These are phyloP conservation scores for Lasius platythorax DNA, from an alignment of 2,888 invertebrate species.

Conservation along the genomic window DNA sequence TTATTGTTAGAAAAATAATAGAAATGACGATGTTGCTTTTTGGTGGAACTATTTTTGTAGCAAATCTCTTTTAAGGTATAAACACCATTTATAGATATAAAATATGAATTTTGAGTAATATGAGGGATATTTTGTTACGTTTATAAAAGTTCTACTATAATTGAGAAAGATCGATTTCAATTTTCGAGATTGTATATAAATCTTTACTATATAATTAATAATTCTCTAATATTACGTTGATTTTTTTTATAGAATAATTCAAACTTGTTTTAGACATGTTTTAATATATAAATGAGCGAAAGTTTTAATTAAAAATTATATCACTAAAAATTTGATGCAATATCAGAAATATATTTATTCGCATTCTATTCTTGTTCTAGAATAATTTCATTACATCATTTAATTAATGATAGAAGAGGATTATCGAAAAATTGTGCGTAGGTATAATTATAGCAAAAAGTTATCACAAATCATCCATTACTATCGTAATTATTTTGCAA, in stretches of 20 bases:
- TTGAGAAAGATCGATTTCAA: background rate
- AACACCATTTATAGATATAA: background rate
- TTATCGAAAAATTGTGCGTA: background rate
- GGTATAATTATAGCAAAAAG: slow-evolving; percentile 1
- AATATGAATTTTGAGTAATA: background rate
- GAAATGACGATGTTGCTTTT: background rate
- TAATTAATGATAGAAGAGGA: background rate
- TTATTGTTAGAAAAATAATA: background rate
- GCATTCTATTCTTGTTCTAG: background rate
- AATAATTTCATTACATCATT: background rate
- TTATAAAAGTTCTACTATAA: background rate
- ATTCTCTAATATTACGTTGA: background rate
- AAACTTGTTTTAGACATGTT: background rate
- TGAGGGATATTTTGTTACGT: background rate
- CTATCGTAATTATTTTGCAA: background rate
- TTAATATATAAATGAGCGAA: background rate
- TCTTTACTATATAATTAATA: background rate
- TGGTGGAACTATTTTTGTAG: background rate
- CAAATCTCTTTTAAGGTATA: background rate
- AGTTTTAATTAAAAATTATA: background rate
- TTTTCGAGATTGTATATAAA: background rate
- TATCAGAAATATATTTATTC: background rate
- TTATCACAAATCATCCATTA: background rate
- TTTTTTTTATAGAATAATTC: background rate
- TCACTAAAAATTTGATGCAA: background rate